These are phyloP conservation scores for Coenonympha glycerion DNA, from an alignment of 2,888 invertebrate species.

Conservation along the genomic window DNA sequence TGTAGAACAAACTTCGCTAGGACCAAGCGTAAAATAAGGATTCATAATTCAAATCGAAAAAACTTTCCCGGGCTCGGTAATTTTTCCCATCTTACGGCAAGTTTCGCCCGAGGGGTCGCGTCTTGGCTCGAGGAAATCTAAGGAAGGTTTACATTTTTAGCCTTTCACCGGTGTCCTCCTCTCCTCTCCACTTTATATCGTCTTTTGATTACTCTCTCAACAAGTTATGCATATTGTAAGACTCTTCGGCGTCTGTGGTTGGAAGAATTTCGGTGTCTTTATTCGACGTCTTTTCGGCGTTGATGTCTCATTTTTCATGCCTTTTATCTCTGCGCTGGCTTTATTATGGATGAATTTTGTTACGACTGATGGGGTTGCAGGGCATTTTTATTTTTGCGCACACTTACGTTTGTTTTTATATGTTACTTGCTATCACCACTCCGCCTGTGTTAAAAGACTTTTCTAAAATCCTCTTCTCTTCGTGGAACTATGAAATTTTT, in stretches of 20 bases:
- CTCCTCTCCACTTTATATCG: constrained; percentile 73
- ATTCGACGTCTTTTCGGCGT: constrained; percentile 47
- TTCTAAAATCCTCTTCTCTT: too few relatives aligned
- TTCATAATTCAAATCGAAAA: constrained; percentile 76
- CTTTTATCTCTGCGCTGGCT: constrained; percentile 53
- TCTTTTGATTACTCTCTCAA: constrained; percentile 76
- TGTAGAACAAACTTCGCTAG: constrained; percentile 67
- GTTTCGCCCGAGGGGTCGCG: constrained; percentile 67
- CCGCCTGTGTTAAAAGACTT: too few relatives aligned
- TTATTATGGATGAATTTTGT: constrained; percentile 58
- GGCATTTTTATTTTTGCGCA: constrained; percentile 30
- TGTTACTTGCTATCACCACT: too few relatives aligned
- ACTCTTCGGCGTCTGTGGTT: constrained; percentile 56
- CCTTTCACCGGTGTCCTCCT: constrained; percentile 70
- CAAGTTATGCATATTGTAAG: constrained; percentile 75
- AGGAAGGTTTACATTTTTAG: constrained; percentile 74
- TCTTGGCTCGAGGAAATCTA: constrained; percentile 66
- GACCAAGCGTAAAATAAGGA: constrained; percentile 71
- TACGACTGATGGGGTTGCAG: constrained; percentile 50
- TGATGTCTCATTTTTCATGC: constrained; percentile 61
- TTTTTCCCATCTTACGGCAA: constrained; percentile 74
- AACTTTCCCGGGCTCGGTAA: constrained; percentile 69
- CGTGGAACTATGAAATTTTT: too few relatives aligned
- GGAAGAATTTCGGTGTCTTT: constrained; percentile 61
- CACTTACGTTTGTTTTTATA: constrained; percentile 3